These are phyloP conservation scores for Pteruthius melanotis DNA, from an alignment of 2,113 vertebrate genomes.

Conservation along the genomic window DNA sequence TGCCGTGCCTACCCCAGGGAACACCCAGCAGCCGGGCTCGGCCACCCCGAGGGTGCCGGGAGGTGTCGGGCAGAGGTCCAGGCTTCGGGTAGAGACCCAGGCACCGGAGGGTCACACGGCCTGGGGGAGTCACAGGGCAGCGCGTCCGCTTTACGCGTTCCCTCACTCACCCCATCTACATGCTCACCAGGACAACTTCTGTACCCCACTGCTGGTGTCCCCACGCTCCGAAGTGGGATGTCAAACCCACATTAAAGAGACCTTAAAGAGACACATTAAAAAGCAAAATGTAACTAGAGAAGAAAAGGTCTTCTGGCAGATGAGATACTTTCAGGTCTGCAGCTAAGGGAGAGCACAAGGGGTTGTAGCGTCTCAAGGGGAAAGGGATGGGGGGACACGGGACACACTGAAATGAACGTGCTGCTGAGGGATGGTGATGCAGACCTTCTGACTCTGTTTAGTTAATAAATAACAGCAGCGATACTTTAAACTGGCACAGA, in stretches of 20 bases:
- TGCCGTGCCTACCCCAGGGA: too few relatives aligned
- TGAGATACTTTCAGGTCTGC: neutral
- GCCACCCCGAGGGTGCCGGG: neutral
- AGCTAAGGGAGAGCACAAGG: too few relatives aligned
- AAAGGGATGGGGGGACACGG: accelerated
- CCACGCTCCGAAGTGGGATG: accelerated
- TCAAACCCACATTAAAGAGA: too few relatives aligned
- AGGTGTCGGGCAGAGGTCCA: too few relatives aligned
- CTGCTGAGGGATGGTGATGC: accelerated
- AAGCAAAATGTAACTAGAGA: neutral
- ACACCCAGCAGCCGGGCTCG: neutral
- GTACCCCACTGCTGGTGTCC: neutral
- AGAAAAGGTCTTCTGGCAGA: neutral
- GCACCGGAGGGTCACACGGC: neutral
- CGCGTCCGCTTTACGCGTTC: accelerated
- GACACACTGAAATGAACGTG: accelerated
- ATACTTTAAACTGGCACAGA: neutral
- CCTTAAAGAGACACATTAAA: neutral
- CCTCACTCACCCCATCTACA: neutral
- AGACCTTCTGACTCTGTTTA: accelerated
- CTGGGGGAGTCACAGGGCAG: neutral
- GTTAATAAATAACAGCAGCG: neutral
- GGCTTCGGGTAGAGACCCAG: too few relatives aligned
- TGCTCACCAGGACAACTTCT: neutral
- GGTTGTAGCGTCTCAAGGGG: too few relatives aligned